Percentiles rank a stretch among this genome's conserved stretches.
phyloP scores from a whole-genome alignment of 1,140 invertebrate species.

The Agrilus planipennis region DNA sequence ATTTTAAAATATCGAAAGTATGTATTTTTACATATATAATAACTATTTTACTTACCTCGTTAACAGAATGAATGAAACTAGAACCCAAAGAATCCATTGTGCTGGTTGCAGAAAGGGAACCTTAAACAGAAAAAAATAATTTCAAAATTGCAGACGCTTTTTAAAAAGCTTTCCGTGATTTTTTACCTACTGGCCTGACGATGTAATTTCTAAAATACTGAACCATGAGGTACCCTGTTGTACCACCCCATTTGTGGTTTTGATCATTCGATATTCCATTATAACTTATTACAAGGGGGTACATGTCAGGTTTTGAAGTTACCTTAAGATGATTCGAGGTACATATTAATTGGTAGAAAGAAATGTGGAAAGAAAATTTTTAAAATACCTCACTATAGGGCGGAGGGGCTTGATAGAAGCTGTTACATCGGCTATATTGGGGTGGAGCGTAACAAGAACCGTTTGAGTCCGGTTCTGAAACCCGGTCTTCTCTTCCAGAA shows the following conservation, averaged over 20 bases:
- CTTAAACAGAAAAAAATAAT: slow-evolving; percentile 32
- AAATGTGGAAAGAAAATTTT: not conserved
- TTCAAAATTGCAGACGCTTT: not conserved
- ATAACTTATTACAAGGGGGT: slow-evolving; percentile 69
- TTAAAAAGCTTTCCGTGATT: not conserved
- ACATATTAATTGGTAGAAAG: not conserved
- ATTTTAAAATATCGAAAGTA: too few species aligned
- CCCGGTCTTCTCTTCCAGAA: slow-evolving; percentile 31
- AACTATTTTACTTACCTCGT: slow-evolving; percentile 41
- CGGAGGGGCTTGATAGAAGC: slow-evolving; percentile 60
- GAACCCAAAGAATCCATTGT: slow-evolving; percentile 71
- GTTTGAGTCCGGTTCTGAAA: slow-evolving; percentile 58
- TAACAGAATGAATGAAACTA: slow-evolving; percentile 66
- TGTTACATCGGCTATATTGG: slow-evolving; percentile 64
- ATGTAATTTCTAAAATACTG: slow-evolving; percentile 70
- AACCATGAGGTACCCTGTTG: slow-evolving; percentile 64
- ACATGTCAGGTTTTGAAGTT: slow-evolving; percentile 71
- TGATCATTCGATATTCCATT: slow-evolving; percentile 35
- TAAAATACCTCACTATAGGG: slow-evolving; percentile 65
- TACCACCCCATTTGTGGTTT: slow-evolving; percentile 28
- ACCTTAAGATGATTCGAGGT: slow-evolving; percentile 52
- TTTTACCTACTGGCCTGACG: slow-evolving; percentile 47
- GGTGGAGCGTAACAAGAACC: slow-evolving; percentile 65
- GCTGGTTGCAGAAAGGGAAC: slow-evolving; percentile 66
- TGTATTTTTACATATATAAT: not conserved